These are phyloP conservation scores for Halcyon chelicuti DNA, from an alignment of 2,797 vertebrate genomes.

Conservation along the genomic window DNA sequence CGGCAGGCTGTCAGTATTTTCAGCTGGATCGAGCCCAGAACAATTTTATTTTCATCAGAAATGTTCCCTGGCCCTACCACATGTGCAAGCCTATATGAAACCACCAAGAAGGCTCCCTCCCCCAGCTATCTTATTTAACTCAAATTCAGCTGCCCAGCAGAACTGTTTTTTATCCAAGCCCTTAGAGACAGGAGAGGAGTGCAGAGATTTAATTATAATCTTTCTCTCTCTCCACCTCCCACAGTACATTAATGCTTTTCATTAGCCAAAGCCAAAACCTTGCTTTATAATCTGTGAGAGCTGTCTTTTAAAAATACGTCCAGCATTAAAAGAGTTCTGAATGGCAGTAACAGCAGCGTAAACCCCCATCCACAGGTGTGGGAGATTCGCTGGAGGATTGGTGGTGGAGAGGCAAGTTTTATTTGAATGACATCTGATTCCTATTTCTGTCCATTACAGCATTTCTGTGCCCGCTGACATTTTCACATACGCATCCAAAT, in stretches of 20 bases:
- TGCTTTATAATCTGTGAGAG: constrained; percentile 59
- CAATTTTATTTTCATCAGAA: constrained; percentile 74
- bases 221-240: constrained; percentile 64
- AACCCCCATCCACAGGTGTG: constrained; percentile 57
- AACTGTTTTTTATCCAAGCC: constrained; percentile 67
- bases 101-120: constrained; percentile 71
- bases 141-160: constrained; percentile 65
- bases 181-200: constrained; percentile 59
- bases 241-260: constrained; percentile 67
- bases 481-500: constrained; percentile 7
- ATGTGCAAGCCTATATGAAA: constrained; percentile 57
- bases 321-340: constrained; percentile 42
- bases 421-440: constrained; percentile 65
- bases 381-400: constrained; percentile 41
- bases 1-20: constrained; percentile 60
- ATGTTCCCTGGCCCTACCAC: constrained; percentile 68
- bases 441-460: constrained; percentile 54
- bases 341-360: constrained; percentile 29
- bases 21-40: constrained; percentile 62
- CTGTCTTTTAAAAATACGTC: constrained; percentile 54
- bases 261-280: constrained; percentile 60
- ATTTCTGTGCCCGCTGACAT: constrained; percentile 49
- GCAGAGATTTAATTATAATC: constrained; percentile 74
- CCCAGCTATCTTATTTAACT: constrained; percentile 63
- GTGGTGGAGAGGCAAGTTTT: constrained; percentile 9